Evolutionary conservation across 2,113 vertebrate species (phyloP).

Genomic region (Semnornis frantzii): DNA sequence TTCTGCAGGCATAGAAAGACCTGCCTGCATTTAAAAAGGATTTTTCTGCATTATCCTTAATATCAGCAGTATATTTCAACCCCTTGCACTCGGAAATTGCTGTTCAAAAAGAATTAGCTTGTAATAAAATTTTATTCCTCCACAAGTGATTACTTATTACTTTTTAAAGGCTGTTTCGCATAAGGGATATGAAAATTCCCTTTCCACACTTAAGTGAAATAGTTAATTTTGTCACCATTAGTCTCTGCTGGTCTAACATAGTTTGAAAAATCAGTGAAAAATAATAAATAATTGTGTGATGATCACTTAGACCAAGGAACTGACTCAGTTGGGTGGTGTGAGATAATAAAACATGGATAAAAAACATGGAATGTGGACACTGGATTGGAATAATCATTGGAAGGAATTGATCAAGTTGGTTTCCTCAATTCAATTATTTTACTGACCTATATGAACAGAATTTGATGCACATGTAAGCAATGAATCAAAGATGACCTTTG

Average conservation of each 20-base stretch:
- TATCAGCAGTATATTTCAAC: neutral
- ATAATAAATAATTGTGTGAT: neutral
- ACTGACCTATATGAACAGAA: neutral
- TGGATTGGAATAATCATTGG: neutral
- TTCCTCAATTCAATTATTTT: neutral
- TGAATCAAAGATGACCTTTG: neutral
- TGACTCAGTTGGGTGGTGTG: neutral
- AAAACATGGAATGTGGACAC: neutral
- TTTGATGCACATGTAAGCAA: neutral
- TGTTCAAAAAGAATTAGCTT: neutral
- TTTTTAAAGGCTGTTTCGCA: neutral
- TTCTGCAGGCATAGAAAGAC: neutral
- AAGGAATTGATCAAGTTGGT: neutral
- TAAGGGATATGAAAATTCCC: neutral
- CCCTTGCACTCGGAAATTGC: neutral
- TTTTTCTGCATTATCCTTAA: neutral
- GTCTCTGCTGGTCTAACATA: neutral
- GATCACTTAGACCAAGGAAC: neutral
- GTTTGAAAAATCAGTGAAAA: neutral
- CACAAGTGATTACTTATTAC: neutral
- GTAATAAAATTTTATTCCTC: slow-evolving; percentile 16
- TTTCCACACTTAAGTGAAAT: neutral
- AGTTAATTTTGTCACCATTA: neutral
- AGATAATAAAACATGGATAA: neutral
- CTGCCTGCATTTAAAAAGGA: neutral